phyloP scores from a whole-genome alignment of 2,888 invertebrate genomes.

The Eilema depressum region DNA sequence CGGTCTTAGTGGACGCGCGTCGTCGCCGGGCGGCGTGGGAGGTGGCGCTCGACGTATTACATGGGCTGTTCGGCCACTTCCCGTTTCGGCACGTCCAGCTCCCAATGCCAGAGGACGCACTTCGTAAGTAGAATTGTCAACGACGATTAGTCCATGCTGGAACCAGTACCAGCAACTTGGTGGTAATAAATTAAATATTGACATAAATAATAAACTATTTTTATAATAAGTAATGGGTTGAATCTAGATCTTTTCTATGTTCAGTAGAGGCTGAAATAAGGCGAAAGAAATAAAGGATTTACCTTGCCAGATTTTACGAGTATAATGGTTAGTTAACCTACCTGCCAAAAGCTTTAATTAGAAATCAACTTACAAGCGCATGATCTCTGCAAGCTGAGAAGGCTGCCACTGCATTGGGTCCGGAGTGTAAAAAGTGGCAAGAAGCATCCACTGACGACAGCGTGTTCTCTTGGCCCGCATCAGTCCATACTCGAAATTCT shows the following conservation, averaged over 20 bases:
- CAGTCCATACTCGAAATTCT: conserved; percentile 88
- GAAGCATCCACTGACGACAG: conserved; percentile 73
- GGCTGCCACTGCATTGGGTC: conserved; percentile 88
- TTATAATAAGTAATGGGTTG: too few relatives aligned
- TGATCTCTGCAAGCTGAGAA: conserved; percentile 89
- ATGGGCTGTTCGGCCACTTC: conserved; percentile 82
- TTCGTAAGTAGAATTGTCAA: conserved; percentile 90
- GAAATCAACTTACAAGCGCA: conserved; percentile 84
- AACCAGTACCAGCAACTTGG: conserved; percentile 29
- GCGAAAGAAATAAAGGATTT: too few relatives aligned
- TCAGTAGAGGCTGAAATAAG: too few relatives aligned
- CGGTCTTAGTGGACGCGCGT: conserved; percentile 72
- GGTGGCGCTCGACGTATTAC: conserved; percentile 86
- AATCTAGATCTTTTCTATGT: neutral
- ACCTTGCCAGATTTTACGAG: too few relatives aligned
- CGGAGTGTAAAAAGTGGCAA: conserved; percentile 90
- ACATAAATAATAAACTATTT: too few relatives aligned
- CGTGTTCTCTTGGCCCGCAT: conserved; percentile 72
- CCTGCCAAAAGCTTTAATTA: neutral
- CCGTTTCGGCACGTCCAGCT: conserved; percentile 71
- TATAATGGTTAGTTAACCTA: too few relatives aligned
- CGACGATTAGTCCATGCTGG: conserved; percentile 90
- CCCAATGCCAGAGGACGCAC: conserved; percentile 88
- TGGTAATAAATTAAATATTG: conserved; percentile 2
- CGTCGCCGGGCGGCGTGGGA: conserved; percentile 75